Base-by-base conservation (phyloP, 2,797 vertebrate genomes). In the Smutsia temminckii region DNA sequence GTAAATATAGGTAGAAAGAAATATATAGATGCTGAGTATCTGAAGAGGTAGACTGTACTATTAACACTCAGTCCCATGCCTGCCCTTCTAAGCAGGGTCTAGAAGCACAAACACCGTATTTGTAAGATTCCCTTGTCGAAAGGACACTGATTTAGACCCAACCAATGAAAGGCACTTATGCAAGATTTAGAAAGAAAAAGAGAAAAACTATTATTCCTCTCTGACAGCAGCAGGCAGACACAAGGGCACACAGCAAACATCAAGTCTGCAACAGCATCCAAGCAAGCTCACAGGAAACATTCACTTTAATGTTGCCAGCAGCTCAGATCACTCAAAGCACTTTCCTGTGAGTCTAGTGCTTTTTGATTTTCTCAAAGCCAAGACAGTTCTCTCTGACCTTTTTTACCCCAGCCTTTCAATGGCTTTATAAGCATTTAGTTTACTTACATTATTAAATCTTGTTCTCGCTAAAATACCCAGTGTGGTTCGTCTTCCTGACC, bases 301-400 rank as follows among this genome's bases (percentile, higher is more conserved):
- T 66, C 5, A 3, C 29, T 84, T 87, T 34, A 32, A 66, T 23
- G 69, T 8, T 51, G 46, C 68, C 49, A 72, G 80, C 53, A 20
- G 42, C 21, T 77, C 61, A 53, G 83, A 59, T 85, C 77, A 59
- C 66, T 75, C 13, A 14, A 63, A 77, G 53, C 59, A 8, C 42
- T 2, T 42, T 77, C 86, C 61, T 88, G 9, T 20, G 78, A 88
- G 57, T 37, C n/a, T 46, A 46, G 59, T 42, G n/a, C 64, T 79
- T 91, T 32, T 20, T 1, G 0, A 91, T 42, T 46, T 89, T 84
- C 91, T 77, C 71, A 37, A 89, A 80, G 78, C 57, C 46, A 68
- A 72, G 53, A 84, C 34, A 96, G 53, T 51, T 83, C 46, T 55
- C 53, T 91, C 77, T 53, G 69, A 84, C 93, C 63, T 72, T 89